These are phyloP conservation scores for Drosophila affinis DNA, from an alignment of 2,888 invertebrate genomes.

Conservation along the genomic window DNA sequence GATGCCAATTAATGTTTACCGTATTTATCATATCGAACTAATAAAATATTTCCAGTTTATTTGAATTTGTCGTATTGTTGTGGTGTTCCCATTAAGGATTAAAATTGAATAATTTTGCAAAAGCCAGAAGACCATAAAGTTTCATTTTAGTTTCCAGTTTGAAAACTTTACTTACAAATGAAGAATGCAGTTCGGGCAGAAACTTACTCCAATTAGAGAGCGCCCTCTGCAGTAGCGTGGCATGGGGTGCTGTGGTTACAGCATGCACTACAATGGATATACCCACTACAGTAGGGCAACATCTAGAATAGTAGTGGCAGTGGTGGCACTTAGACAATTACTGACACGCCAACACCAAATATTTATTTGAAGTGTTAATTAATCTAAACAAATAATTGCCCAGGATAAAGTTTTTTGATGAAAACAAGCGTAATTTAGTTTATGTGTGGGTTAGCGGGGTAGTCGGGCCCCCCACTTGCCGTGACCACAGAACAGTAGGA, in stretches of 20 bases:
- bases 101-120: constrained; percentile 1
- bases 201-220: constrained; percentile 39
- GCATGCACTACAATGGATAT: neutral
- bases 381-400: constrained; percentile 77
- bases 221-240: neutral
- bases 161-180: constrained; percentile 4
- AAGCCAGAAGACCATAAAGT: constrained; percentile 17
- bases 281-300: too few species aligned
- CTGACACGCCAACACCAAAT: constrained; percentile 64
- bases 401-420: constrained; percentile 73
- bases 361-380: constrained; percentile 79
- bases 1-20: neutral
- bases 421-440: constrained; percentile 78
- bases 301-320: neutral
- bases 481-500: constrained; percentile 57
- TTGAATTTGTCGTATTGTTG: neutral
- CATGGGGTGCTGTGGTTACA: neutral
- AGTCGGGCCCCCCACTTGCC: neutral
- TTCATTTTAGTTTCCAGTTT: constrained; percentile 5
- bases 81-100: neutral
- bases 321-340: constrained; percentile 61
- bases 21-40: neutral
- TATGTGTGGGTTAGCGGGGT: constrained; percentile 31
- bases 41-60: neutral
- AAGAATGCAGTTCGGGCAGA: constrained; percentile 7